Evolutionary conservation across 2,888 invertebrate genomes (phyloP).

Genomic region (Pantelozetes paolii): DNA sequence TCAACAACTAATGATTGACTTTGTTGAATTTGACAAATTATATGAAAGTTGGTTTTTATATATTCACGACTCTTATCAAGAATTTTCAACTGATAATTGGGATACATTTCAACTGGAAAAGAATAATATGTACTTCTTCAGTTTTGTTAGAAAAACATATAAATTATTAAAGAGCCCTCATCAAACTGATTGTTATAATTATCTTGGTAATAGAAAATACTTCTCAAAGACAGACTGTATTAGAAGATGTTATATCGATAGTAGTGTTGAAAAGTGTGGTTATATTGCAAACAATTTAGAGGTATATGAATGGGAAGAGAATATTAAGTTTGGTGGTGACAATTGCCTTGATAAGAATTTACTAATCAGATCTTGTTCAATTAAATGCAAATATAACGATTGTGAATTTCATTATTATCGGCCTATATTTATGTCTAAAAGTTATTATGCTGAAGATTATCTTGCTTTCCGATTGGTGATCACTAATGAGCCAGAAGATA

Average conservation of each 20-base stretch:
- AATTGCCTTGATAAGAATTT: background rate
- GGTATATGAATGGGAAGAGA: too few relatives aligned
- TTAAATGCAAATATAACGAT: background rate
- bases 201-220: too few relatives aligned
- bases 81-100: background rate
- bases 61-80: background rate
- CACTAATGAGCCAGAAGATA: background rate
- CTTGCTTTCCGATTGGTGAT: background rate
- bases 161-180: background rate
- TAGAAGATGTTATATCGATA: too few relatives aligned
- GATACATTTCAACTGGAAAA: background rate
- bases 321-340: background rate
- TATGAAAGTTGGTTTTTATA: background rate
- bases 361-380: background rate
- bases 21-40: background rate
- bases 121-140: background rate
- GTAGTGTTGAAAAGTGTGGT: too few relatives aligned
- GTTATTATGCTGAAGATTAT: too few relatives aligned
- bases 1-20: background rate
- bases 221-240: too few relatives aligned
- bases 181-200: background rate
- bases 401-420: background rate
- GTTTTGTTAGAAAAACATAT: background rate
- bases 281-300: too few relatives aligned
- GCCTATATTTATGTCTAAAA: background rate